Evolutionary conservation across 1,140 invertebrate genomes (phyloP).

Genomic region (Kradibia gibbosae): DNA sequence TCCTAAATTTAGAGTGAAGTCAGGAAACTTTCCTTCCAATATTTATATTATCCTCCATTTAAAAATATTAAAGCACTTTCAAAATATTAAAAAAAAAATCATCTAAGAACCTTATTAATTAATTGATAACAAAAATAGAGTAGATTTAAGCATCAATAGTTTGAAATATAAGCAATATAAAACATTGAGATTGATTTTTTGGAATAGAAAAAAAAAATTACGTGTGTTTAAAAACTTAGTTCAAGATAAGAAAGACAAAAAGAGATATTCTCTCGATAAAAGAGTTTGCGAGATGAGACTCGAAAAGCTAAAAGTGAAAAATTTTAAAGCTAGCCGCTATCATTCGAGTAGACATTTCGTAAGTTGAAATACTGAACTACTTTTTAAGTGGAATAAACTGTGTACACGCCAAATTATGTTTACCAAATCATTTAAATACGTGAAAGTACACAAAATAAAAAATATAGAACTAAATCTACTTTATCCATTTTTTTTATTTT

Average conservation of each 20-base stretch:
- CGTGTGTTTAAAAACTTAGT: not conserved
- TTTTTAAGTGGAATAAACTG: slow-evolving; percentile 3
- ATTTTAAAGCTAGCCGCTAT: slow-evolving; percentile 30
- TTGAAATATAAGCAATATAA: not conserved
- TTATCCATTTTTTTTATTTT: no score
- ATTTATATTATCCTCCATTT: no score
- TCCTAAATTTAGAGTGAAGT: no score
- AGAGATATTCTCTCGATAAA: slow-evolving; percentile 20
- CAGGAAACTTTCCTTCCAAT: no score
- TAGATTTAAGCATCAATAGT: not conserved
- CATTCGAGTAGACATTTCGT: not conserved
- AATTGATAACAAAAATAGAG: not conserved
- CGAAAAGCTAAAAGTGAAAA: slow-evolving; percentile 26
- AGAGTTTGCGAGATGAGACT: not conserved
- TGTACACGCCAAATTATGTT: not conserved
- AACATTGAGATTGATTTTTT: not conserved
- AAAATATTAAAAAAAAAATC: no score
- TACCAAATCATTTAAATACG: not conserved
- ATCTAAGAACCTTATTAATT: no score
- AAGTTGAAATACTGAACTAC: slow-evolving; percentile 24
- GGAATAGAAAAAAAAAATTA: not conserved
- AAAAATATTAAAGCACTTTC: no score
- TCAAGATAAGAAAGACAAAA: slow-evolving; percentile 4
- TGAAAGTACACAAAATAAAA: not conserved
- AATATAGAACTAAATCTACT: not conserved